Evolutionary conservation across 2,797 vertebrate species (phyloP), one percentile per base, ranked within the genome.

Genomic region (Neomorphus geoffroyi): DNA sequence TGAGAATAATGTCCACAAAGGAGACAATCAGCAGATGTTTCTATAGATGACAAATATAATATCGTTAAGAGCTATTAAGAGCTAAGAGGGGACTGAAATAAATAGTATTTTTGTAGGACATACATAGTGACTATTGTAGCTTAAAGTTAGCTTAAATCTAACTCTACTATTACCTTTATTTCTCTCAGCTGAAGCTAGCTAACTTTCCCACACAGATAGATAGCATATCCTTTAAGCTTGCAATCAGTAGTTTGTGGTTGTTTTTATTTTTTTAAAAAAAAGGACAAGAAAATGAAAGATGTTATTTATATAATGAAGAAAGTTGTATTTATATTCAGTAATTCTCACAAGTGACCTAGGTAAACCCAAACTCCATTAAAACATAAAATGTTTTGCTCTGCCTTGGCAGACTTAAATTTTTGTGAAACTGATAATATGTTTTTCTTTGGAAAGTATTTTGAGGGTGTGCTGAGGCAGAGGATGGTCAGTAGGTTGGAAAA

Each of bases 251-350:
- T 46, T 48, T 48, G 46, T 21, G n/a, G n/a, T 45, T 45, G 17
- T 45, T 17, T 13, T 13, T 45, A 18, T 45, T 46, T 46, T 46
- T 46, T n/a, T 53, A 23, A 37, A 30, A 58, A 21, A 28, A 39
- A 23, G 23, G 11, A 9, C 37, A 7, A 3, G 6, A 4, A 3
- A 13, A 6, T n/a, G n/a, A 6, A 51, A 32, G 1, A 58, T 26
- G 11, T 32, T 24, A 57, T 66, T 21, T 61, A 10, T 56, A 11
- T 23, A 23, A 46, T 51, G 22, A 82, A 54, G 9, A 75, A 84
- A 88, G 7, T 2, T 48, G 5, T 56, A 22, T 80, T 85, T 87
- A 13, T 41, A 64, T 53, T 64, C 32, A 70, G 4, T 24, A 70
- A 48, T 27, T 50, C 14, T 67, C 73, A 30, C 13, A 14, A 51